Evolutionary conservation across 1,140 invertebrate species (phyloP), one percentile per base, ranked within the genome.

Genomic region (Cryptotermes secundus): DNA sequence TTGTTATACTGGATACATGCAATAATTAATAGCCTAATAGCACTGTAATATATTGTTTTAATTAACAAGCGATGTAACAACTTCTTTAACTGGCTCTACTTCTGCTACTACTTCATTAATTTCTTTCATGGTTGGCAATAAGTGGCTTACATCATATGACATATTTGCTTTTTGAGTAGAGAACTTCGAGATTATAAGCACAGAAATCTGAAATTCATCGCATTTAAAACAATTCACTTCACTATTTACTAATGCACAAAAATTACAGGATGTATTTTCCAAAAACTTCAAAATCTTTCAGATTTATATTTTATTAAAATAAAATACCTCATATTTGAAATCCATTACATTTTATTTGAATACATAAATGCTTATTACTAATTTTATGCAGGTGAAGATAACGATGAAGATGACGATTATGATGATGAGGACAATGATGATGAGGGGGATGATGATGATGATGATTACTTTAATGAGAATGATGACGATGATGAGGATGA

Each of bases 381-480:
- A 85, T 85, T 83, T 85, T 65, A 83, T 82, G n/a, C 81, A 86
- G 88, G 91, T 83, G 91, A 91, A 88, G 89, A 91, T 79, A 89
- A 90, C 82, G 88, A 91, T 24, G 89, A 91, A 3, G 89, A 91
- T 85, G 89, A 90, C 85, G 89, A 90, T 22, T 87, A 90, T 14
- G 87, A 91, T 9, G 88, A 90, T 16, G 87, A 91, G n/a, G 88
- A 91, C 19, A 87, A 90, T 72, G 88, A 91, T 59, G 88, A 91
- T 49, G 88, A 91, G 80, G 89, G 91, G 72, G 89, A 92, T 35
- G 89, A 91, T 82, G 89, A 91, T 34, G 88, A 91, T 80, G 89
- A 91, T 83, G 91, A 91, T n/a, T n/a, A n/a, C n/a, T n/a, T n/a
- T n/a, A n/a, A n/a, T 88, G 88, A 91, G 72, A 89, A 90, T 82